These are phyloP conservation scores for Pitangus sulphuratus DNA, from an alignment of 2,797 vertebrate species.

Conservation along the genomic window DNA sequence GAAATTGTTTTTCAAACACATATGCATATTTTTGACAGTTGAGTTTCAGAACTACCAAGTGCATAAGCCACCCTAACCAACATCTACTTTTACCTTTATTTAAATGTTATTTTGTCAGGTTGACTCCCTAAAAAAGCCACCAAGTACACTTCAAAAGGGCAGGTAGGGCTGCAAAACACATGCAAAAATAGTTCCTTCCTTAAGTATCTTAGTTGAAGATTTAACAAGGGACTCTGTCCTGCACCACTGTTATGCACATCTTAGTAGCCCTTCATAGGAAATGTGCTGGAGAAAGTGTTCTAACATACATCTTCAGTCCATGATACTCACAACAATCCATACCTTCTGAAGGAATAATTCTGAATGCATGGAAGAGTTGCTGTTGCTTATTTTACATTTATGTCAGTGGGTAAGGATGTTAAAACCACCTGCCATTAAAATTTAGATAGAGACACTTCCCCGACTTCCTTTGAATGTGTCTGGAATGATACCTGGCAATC, in stretches of 20 bases:
- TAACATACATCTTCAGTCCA: background rate
- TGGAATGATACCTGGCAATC: background rate
- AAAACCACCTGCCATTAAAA: background rate
- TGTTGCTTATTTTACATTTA: background rate
- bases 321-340: background rate
- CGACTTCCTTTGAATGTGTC: background rate
- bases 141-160: background rate
- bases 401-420: background rate
- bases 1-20: background rate
- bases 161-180: background rate
- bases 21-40: background rate
- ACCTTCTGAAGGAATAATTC: background rate
- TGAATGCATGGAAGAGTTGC: background rate
- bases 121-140: background rate
- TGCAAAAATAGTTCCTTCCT: background rate
- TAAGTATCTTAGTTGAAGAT: background rate
- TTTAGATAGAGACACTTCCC: background rate
- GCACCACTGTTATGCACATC: background rate
- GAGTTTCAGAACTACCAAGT: background rate
- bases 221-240: background rate
- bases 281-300: background rate
- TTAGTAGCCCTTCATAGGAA: background rate
- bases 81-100: background rate
- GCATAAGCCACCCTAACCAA: background rate
- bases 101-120: background rate